Evolutionary conservation across 2,797 vertebrate genomes (phyloP).

Genomic region (Rhyacichthys aspro): DNA sequence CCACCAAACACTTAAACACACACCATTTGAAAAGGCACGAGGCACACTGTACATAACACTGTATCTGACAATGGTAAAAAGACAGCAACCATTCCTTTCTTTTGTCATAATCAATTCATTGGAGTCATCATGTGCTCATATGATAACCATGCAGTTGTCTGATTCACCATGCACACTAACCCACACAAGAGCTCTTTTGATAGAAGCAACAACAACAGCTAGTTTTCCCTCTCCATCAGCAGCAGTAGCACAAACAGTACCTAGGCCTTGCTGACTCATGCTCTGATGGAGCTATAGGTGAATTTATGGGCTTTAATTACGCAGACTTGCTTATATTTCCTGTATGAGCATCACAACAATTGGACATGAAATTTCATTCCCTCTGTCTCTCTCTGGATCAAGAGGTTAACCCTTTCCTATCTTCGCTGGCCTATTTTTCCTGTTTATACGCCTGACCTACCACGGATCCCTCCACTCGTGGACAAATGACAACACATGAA

Average conservation of each 20-base stretch:
- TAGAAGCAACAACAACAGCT: slow-evolving; percentile 23
- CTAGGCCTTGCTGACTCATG: slow-evolving; percentile 72
- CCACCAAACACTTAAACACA: neutral
- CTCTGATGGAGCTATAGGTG: slow-evolving; percentile 35
- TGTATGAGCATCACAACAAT: slow-evolving; percentile 28
- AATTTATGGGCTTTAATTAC: slow-evolving; percentile 49
- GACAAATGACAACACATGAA: slow-evolving; percentile 49
- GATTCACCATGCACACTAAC: slow-evolving; percentile 1
- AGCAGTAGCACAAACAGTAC: slow-evolving; percentile 27
- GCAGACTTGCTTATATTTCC: slow-evolving; percentile 46
- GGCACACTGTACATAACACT: slow-evolving; percentile 4
- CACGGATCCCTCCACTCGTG: slow-evolving; percentile 25
- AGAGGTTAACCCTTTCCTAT: slow-evolving; percentile 44
- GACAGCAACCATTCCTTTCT: neutral
- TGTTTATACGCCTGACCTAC: slow-evolving; percentile 40
- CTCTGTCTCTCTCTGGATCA: neutral
- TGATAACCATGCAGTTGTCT: slow-evolving; percentile 40
- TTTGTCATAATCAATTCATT: slow-evolving; percentile 6
- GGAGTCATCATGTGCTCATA: slow-evolving; percentile 36
- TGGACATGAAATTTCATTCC: slow-evolving; percentile 19
- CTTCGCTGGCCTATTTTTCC: slow-evolving; percentile 53
- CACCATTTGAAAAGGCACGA: neutral
- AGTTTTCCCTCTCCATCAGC: slow-evolving; percentile 21
- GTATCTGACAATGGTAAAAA: neutral
- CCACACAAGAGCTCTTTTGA: slow-evolving; percentile 44